These are phyloP conservation scores for Astropecten irregularis DNA, from an alignment of 53 echinoderm and acorn worm species.

Conservation along the genomic window DNA sequence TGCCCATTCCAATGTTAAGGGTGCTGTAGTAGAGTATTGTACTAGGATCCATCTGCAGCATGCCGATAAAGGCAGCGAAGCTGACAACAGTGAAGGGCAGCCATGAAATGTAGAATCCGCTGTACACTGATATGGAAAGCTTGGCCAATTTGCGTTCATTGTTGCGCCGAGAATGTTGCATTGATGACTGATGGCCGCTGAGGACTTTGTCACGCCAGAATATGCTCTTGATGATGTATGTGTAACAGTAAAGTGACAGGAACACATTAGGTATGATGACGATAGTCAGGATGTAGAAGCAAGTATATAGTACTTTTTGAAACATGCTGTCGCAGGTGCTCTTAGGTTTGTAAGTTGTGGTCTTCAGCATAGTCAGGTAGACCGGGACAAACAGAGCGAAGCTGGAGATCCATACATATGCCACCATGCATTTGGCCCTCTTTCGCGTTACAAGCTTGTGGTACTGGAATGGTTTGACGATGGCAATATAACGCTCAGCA, in stretches of 20 bases:
- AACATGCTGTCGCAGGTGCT: not conserved
- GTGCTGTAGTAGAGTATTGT: conserved; percentile 33
- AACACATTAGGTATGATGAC: conserved; percentile 77
- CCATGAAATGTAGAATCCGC: conserved; percentile 88
- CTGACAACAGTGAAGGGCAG: conserved; percentile 74
- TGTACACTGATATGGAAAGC: conserved; percentile 74
- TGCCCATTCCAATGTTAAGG: conserved; percentile 72
- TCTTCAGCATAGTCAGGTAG: not conserved
- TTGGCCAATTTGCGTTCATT: conserved; percentile 68
- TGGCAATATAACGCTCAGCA: conserved; percentile 74
- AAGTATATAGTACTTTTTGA: not conserved
- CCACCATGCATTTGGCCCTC: conserved; percentile 5
- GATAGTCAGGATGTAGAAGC: conserved; percentile 16
- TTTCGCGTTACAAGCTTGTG: conserved; percentile 18
- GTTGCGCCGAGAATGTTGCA: not conserved
- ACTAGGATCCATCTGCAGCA: not conserved
- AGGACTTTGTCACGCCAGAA: conserved; percentile 35
- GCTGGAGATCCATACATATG: not conserved
- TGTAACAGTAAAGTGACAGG: conserved; percentile 73
- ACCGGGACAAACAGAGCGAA: not conserved
- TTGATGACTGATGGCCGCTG: not conserved
- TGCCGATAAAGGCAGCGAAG: conserved; percentile 36
- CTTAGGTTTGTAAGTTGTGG: not conserved
- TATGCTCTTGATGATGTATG: conserved; percentile 53
- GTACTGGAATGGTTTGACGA: conserved; percentile 71